Evolutionary conservation across 2,113 vertebrate genomes (phyloP).

Genomic region (Mastomys coucha): DNA sequence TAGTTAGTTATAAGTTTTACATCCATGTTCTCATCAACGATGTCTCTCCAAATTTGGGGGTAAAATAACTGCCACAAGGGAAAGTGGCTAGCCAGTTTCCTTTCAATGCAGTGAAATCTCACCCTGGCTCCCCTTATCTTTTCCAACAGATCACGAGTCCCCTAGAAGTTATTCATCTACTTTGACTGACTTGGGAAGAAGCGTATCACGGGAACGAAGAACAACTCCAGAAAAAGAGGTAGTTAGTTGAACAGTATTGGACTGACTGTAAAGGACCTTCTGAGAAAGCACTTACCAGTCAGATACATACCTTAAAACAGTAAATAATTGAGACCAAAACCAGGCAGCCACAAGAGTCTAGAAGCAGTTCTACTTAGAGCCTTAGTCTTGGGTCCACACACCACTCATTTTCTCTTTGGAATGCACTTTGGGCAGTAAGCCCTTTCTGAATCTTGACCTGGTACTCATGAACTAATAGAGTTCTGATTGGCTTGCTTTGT

Average conservation of each 20-base stretch:
- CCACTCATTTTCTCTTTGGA: neutral
- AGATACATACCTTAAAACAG: neutral
- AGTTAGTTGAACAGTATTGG: constrained; percentile 45
- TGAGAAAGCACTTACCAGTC: neutral
- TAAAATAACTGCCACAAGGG: neutral
- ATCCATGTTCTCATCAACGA: neutral
- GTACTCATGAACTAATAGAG: neutral
- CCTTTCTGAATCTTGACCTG: neutral
- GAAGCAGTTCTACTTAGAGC: neutral
- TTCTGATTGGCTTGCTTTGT: neutral
- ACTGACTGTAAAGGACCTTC: neutral
- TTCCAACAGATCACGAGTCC: constrained; percentile 93
- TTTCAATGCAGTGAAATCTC: neutral
- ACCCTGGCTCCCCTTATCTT: constrained; percentile 15
- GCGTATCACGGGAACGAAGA: constrained; percentile 91
- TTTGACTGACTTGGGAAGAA: constrained; percentile 91
- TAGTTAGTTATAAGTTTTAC: neutral
- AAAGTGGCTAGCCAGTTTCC: neutral
- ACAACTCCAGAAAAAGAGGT: constrained; percentile 96
- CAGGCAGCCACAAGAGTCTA: neutral
- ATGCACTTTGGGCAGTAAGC: neutral
- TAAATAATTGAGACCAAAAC: neutral
- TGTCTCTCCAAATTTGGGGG: neutral
- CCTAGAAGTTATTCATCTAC: constrained; percentile 91
- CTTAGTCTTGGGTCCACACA: neutral